Evolutionary conservation across 2,113 vertebrate genomes (phyloP).

Genomic region (Neogale vison): DNA sequence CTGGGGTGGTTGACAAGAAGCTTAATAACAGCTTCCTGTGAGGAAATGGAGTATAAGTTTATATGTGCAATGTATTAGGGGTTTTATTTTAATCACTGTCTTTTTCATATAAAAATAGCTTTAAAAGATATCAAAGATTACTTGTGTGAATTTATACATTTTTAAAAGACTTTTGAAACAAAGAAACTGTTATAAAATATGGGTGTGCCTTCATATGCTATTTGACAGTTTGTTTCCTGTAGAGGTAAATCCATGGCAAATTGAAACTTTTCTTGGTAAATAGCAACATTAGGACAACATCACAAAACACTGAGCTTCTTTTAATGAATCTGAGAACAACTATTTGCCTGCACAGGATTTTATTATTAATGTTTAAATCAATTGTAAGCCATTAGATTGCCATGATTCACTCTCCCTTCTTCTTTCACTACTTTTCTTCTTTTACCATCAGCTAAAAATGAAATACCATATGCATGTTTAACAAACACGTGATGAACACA

Average conservation of each 20-base stretch:
- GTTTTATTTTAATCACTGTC: neutral
- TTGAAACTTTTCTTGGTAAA: neutral
- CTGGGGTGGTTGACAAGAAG: neutral
- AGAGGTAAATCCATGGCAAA: neutral
- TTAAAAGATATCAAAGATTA: neutral
- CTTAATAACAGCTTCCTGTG: neutral
- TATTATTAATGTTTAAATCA: neutral
- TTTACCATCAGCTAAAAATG: conserved; percentile 14
- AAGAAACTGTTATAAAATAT: neutral
- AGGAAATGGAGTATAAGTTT: neutral
- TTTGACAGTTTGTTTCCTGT: conserved; percentile 6
- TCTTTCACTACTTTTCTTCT: neutral
- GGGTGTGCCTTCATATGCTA: neutral
- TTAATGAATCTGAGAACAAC: neutral
- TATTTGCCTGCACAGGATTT: neutral
- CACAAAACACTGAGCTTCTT: neutral
- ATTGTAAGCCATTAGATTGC: neutral
- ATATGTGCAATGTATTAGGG: neutral
- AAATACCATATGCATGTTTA: conserved; percentile 11
- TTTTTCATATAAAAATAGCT: neutral
- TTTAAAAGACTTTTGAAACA: neutral
- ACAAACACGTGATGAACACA: neutral
- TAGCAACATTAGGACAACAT: neutral
- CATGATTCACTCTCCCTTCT: neutral
- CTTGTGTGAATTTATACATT: neutral